Evolutionary conservation across 1,140 invertebrate species (phyloP), one percentile per base, ranked within the genome.

Genomic region (Tenebrio molitor): DNA sequence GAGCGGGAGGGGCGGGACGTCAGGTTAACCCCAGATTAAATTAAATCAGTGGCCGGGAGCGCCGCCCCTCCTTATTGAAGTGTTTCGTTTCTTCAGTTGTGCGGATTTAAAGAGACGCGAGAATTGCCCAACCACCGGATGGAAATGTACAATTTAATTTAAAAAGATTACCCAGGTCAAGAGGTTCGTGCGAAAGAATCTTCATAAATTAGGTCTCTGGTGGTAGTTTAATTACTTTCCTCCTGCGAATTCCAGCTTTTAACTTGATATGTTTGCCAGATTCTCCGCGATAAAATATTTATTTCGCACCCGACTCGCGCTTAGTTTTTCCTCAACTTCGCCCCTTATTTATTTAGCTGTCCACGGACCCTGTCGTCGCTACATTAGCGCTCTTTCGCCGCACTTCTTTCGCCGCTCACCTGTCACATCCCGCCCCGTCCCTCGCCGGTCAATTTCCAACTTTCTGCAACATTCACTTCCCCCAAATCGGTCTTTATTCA

Each of bases 61-160:
- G 5, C 19, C 17, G 7, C 46, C n/a, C 19, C n/a, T 29, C 50
- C 1, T 39, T 39, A 33, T 33, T 33, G 29, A 33, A 33, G 14
- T 50, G 44, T 50, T 50, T 23, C 44, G 44, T 63, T 62, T 62
- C 19, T 62, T 23, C n/a, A n/a, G 21, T 14, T 62, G 12, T 58
- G 25, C 36, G 36, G 36, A 39, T 39, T 39, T 12, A 39, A 39
- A 39, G 5, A 39, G 36, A 7, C 36, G 36, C 36, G 36, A 39
- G n/a, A 39, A 0, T 39, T 39, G 36, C 36, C 36, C 36, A 2
- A 39, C 7, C 36, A 39, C 12, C 36, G 25, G 34, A 63, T 63
- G 12, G 33, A 65, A 65, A 65, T 42, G 62, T 65, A 65, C 62
- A 65, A 65, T 65, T 65, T 65, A 65, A 65, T 65, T 41, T 65